Evolutionary conservation across 2,797 vertebrate genomes (phyloP), one percentile per base, ranked within the genome.

Genomic region (Myotis vivesi): DNA sequence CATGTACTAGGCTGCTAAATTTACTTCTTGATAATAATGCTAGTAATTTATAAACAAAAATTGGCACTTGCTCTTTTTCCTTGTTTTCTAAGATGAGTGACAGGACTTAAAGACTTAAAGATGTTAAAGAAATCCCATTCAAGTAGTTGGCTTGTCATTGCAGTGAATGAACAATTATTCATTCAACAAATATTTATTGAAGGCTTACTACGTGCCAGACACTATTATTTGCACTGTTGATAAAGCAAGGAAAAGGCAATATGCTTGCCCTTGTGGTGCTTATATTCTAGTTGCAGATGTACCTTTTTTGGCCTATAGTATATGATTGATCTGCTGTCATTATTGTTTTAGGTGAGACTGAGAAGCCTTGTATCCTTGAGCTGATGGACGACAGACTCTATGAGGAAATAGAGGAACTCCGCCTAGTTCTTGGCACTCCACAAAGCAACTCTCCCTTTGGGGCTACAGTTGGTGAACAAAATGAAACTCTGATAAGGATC

Each of bases 331-430:
- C 6, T 19, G 16, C 53, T 87, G 22, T 33, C n/a, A 0, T 86
- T 44, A 38, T 93, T 68, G 75, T 97, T 97, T 44, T 97, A 99
- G 99, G 99, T 44, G 99, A 99, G 97, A 98, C 95, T 0, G 99
- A 99, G 97, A 99, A 99, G 98, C 98, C 98, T 0, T 99, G 99
- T 20, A 59, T 97, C 9, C 96, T 99, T 86, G 98, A 98, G 22
- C 98, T 99, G 95, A 97, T 98, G 94, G 99, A 99, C 30, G 99
- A 99, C 90, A 95, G 93, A 0, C 89, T 99, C 68, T 98, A 99
- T 0, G 99, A 99, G 97, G 99, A 99, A 15, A 98, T 98, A 2
- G 99, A 99, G 77, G 99, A 99, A 51, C 98, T 99, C 28, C 98
- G 99, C 51, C 97, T 99, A 92, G 99, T 99, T 75, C 98, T 99